Base-by-base conservation (phyloP, 2,113 vertebrate genomes). In the Prochilodus magdalenae region DNA sequence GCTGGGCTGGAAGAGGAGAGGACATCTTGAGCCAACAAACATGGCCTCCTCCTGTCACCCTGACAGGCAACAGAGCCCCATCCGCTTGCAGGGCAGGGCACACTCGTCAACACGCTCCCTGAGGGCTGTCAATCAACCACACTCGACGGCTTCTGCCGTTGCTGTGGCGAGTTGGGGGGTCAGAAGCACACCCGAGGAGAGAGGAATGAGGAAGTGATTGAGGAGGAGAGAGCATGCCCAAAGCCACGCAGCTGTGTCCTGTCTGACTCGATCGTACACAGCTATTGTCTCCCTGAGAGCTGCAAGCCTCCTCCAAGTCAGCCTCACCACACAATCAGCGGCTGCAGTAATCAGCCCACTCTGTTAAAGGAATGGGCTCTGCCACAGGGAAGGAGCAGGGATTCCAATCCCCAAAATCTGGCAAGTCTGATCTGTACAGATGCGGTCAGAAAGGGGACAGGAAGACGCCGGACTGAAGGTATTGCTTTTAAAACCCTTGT, bases 11-110 rank as follows among this genome's bases (percentile, higher is more conserved):
- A 73, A 65, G 70, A 66, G 70, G 59, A 80, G 40, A 51, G 29
- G 70, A 65, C 70, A 63, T 62, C 44, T 73, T 27, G 18, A 73
- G 69, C 57, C 69, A 80, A 62, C 40, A 80, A 73, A 63, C 69
- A 63, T 20, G 1, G 57, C 69, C 40, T 80, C 55, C 63, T 73
- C 27, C 47, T 73, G 59, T 73, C 40, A 73, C 18, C 36, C 26
- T 86, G 85, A 86, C 74, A 81, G 79, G 55, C 63, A 78, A 53
- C 74, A 75, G 40, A 86, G 62, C 20, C 70, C n/a, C n/a, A 62
- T 66, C 55, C 60, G 67, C 76, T 67, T 30, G 20, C 6, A 51
- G 79, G 69, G 59, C 74, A 73, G 65, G 53, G 27, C 26, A 40
- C 60, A 24, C 29, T 36, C 36, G 27, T 70, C 55, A 62, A 67